Percentiles rank a stretch among this genome's conserved stretches.
Evolutionary conservation across 2,113 vertebrate genomes (phyloP).

Genomic region (Lophotis ruficrista): DNA sequence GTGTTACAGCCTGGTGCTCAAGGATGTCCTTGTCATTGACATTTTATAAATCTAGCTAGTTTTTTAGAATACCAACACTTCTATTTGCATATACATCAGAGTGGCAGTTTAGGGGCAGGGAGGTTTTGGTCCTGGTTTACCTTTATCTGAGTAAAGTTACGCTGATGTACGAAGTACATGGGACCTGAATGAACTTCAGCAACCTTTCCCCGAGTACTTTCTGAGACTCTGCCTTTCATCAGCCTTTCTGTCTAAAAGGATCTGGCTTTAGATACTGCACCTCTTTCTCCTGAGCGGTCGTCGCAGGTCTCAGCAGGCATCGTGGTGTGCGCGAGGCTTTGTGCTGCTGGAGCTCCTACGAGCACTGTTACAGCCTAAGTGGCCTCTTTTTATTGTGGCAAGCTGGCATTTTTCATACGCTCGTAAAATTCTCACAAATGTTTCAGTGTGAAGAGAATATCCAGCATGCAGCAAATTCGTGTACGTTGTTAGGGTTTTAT

Average conservation of each 20-base stretch:
- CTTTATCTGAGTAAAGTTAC: neutral
- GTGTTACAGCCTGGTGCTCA: neutral
- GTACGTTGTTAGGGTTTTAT: neutral
- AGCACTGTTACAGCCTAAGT: neutral
- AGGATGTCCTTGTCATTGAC: neutral
- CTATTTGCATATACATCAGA: neutral
- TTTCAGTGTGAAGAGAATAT: neutral
- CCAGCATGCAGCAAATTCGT: neutral
- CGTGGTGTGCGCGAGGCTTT: neutral
- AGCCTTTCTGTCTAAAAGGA: neutral
- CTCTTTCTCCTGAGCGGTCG: neutral
- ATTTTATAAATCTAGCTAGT: neutral
- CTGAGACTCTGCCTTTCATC: neutral
- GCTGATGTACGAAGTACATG: neutral
- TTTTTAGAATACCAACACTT: neutral
- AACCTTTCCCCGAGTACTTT: neutral
- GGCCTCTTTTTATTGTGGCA: neutral
- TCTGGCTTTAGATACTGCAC: neutral
- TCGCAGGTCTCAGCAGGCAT: neutral
- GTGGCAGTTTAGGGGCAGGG: neutral
- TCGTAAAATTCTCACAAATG: slow-evolving; percentile 14
- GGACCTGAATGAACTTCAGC: neutral
- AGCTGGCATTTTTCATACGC: neutral
- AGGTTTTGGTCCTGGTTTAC: neutral
- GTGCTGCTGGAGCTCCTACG: neutral